Conservation (phyloP, 2,888 invertebrate species). For the Euclidia mi region DNA sequence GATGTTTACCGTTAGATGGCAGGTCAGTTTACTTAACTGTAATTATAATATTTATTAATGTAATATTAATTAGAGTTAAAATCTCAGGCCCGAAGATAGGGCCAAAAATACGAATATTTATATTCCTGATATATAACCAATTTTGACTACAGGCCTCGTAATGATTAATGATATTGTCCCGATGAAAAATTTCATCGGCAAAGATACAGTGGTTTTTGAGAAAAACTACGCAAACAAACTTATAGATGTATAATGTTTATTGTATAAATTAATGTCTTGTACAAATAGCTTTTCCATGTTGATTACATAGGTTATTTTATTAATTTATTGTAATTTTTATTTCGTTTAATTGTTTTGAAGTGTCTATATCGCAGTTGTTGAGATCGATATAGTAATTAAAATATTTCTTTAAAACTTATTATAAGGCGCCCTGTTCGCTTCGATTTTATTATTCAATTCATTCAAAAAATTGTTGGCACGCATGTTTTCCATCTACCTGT, state of each 20-base stretch:
- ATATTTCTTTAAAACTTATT: too few species aligned
- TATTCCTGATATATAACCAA: constrained; percentile 16
- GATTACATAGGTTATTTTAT: constrained; percentile 49
- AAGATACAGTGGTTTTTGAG: constrained; percentile 32
- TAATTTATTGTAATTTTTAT: constrained; percentile 55
- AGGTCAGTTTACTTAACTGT: constrained; percentile 17
- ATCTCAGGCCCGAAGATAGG: constrained; percentile 5
- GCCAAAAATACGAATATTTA: constrained; percentile 11
- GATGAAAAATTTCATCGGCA: constrained; percentile 1
- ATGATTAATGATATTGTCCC: background rate
- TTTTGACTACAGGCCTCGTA: constrained; percentile 16
- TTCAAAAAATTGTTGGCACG: too few species aligned
- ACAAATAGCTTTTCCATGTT: constrained; percentile 57
- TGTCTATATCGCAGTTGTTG: constrained; percentile 20
- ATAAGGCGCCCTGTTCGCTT: too few species aligned
- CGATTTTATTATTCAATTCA: too few species aligned
- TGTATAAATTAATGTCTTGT: constrained; percentile 57
- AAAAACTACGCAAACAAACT: constrained; percentile 34
- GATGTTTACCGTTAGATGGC: constrained; percentile 7
- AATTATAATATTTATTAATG: constrained; percentile 15
- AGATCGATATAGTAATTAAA: background rate
- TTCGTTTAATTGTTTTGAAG: constrained; percentile 26
- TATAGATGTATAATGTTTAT: constrained; percentile 42
- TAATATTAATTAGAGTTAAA: constrained; percentile 13
- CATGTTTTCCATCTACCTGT: too few species aligned